A percentile compares a stretch with the other conserved stretches of the same genome.
Conservation (phyloP, 2,888 invertebrate species). For the Thelaira solivaga region DNA sequence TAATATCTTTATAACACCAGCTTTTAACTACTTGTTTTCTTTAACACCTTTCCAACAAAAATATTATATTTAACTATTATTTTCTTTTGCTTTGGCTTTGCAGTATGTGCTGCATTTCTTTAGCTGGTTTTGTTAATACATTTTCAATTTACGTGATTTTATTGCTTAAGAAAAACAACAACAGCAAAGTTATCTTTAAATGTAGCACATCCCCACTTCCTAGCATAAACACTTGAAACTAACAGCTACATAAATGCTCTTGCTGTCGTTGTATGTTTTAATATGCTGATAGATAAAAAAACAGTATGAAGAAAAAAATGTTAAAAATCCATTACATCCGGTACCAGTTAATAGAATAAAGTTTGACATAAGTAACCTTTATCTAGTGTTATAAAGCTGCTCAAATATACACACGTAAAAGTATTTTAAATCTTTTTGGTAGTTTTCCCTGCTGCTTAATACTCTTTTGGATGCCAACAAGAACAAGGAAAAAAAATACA, state of each 20-base stretch:
- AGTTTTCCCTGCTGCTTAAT: constrained; percentile 14
- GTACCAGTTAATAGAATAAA: constrained; percentile 60
- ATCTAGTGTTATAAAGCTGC: constrained; percentile 56
- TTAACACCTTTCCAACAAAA: constrained; percentile 32
- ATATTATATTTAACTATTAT: constrained; percentile 10
- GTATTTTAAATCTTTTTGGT: constrained; percentile 54
- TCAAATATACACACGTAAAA: constrained; percentile 55
- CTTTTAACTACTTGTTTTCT: constrained; percentile 6
- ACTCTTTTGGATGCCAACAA: not conserved
- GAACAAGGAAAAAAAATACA: constrained; percentile 16
- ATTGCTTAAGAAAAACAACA: constrained; percentile 17
- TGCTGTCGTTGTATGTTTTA: no score
- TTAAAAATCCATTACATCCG: constrained; percentile 59
- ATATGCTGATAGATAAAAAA: not conserved
- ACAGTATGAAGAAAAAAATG: not conserved
- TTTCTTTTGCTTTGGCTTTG: no score
- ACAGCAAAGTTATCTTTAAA: constrained; percentile 27
- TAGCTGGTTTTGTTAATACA: constrained; percentile 14
- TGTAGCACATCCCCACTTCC: not conserved
- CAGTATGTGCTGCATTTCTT: not conserved
- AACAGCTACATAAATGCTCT: not conserved
- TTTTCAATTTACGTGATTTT: constrained; percentile 51
- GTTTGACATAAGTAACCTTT: constrained; percentile 63
- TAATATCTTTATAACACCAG: constrained; percentile 17
- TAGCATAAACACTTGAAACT: not conserved